Base-by-base conservation (phyloP, 2,888 invertebrate genomes). In the Xanthia togata region DNA sequence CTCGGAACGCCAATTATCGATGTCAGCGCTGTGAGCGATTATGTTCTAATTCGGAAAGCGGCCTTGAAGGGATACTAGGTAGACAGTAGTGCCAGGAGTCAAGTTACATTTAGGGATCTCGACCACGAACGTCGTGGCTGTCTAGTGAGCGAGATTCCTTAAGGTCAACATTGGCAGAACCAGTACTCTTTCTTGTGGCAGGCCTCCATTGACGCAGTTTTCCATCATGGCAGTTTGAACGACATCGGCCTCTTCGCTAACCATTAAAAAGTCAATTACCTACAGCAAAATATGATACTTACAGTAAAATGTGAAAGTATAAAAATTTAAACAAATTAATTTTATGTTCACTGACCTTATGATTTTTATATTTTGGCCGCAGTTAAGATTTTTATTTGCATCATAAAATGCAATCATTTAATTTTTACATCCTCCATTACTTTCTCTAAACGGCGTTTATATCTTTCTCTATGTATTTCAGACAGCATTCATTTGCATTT, bases 371-470 rank as follows among this genome's bases (percentile, higher is more conserved):
- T n/a, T 57, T 69, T 44, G n/a, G n/a, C n/a, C n/a, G n/a, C 57
- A 57, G 47, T 70, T 70, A 2, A 47, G 8, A 38, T 14, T 35
- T 73, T 47, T 70, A 73, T 73, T 47, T 12, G 31, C 26, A 23
- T 35, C n/a, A 31, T 73, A 57, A 57, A 70, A 55, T 69, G 5
- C 1, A 38, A 47, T 6, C 11, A 47, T 12, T 70, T 59, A 0
- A 50, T 38, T 31, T 31, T 41, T 31, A 62, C 5, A 60, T 12
- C 1, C 71, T 62, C 41, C n/a, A 62, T 62, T 31, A 62, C 60
- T 62, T 71, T 74, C 31, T 60, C 23, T 71, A 31, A 62, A 74
- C 17, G 26, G 9, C 68, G n/a, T 35, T 70, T 73, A 47, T 26
- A 8, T 44, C 11, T 59, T 47, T 14, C 35, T 23, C n/a, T 14